Conservation (phyloP, 2,888 invertebrate species). For the Eupithecia abbreviata region DNA sequence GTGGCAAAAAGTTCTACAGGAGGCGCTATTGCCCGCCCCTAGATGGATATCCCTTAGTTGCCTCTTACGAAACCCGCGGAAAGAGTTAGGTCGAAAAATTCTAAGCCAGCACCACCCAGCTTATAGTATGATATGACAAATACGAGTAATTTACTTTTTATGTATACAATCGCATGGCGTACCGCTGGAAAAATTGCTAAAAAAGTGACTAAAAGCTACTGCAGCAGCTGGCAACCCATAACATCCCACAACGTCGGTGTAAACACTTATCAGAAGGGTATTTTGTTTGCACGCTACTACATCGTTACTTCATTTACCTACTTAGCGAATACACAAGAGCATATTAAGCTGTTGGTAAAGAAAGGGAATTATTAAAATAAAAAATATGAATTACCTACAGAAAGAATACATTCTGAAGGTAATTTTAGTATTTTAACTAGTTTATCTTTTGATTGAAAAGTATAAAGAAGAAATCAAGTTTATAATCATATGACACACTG, state of each 20-base stretch:
- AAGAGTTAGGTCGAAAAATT: no score
- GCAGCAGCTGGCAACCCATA: conserved; percentile 17
- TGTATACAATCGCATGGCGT: neutral
- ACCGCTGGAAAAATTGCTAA: neutral
- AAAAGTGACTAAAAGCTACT: neutral
- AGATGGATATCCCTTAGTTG: no score
- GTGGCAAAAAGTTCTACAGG: no score
- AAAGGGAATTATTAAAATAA: neutral
- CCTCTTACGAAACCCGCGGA: no score
- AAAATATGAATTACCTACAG: no score
- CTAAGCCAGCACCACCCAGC: no score
- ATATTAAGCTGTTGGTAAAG: neutral
- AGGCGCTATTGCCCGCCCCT: no score
- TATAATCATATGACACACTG: no score
- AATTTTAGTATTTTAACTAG: no score
- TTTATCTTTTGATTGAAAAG: no score
- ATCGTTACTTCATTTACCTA: conserved; percentile 14
- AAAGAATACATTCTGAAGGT: no score
- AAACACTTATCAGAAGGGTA: conserved; percentile 41
- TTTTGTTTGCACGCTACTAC: conserved; percentile 29
- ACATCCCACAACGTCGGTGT: conserved; percentile 33
- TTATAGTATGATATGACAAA: neutral
- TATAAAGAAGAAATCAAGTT: no score
- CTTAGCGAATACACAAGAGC: conserved; percentile 18
- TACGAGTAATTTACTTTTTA: neutral